Conservation (phyloP, 2,888 invertebrate genomes). For the Apotomis turbidana region DNA sequence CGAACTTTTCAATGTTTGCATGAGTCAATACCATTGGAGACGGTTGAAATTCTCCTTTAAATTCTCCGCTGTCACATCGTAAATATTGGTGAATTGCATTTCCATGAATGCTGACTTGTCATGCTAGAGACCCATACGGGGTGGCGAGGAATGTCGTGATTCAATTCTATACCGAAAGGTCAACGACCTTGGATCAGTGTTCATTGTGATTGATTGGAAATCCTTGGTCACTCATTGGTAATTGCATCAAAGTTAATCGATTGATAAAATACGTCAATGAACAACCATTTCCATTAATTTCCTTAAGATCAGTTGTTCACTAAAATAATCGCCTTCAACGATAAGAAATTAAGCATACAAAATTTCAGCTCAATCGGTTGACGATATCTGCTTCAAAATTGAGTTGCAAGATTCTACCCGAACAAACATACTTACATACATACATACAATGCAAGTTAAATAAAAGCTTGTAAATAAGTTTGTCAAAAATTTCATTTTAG, state of each 20-base stretch:
- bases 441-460: too few relatives aligned
- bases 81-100: slow-evolving; percentile 29
- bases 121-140: slow-evolving; percentile 12
- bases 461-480: too few relatives aligned
- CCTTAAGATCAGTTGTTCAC: too few relatives aligned
- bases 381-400: too few relatives aligned
- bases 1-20: slow-evolving; percentile 24
- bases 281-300: too few relatives aligned
- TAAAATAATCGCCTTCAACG: too few relatives aligned
- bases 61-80: slow-evolving; percentile 28
- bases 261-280: background rate
- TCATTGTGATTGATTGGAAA: slow-evolving; percentile 22
- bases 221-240: background rate
- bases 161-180: slow-evolving; percentile 17
- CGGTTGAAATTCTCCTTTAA: slow-evolving; percentile 18
- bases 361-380: too few relatives aligned
- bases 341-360: too few relatives aligned
- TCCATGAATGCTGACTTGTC: slow-evolving; percentile 25
- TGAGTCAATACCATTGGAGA: slow-evolving; percentile 26
- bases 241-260: background rate
- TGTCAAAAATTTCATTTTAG: too few relatives aligned
- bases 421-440: too few relatives aligned
- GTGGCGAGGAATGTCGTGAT: slow-evolving; percentile 13
- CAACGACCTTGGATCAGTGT: slow-evolving; percentile 2
- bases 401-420: too few relatives aligned